Percentiles rank a stretch among this genome's conserved stretches.
phyloP scores from a whole-genome alignment of 2,113 vertebrate species.

The Forbesichthys papilliferus region DNA sequence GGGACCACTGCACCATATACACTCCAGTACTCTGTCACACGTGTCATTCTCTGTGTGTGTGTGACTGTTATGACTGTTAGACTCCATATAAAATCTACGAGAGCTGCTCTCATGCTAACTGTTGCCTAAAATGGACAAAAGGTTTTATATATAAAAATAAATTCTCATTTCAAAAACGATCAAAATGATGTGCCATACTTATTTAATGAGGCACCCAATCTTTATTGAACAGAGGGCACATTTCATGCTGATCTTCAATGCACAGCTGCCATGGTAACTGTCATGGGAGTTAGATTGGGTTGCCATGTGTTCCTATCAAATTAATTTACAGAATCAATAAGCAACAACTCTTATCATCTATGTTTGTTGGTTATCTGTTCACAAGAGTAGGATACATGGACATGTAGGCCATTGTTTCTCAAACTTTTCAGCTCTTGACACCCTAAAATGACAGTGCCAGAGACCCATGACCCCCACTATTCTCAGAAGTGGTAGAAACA shows the following conservation, averaged over 20 bases:
- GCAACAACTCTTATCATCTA: neutral
- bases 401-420: neutral
- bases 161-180: slow-evolving; percentile 59
- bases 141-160: slow-evolving; percentile 76
- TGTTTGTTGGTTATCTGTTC: neutral
- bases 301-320: too few relatives aligned
- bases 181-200: neutral
- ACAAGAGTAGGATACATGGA: neutral
- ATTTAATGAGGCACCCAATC: neutral
- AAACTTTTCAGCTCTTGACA: too few relatives aligned
- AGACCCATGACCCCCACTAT: too few relatives aligned
- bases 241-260: neutral
- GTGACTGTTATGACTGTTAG: slow-evolving; percentile 51
- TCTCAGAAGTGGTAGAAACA: too few relatives aligned
- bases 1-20: slow-evolving; percentile 65
- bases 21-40: slow-evolving; percentile 60
- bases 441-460: too few relatives aligned
- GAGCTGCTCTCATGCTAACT: slow-evolving; percentile 71
- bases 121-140: slow-evolving; percentile 73
- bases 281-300: too few relatives aligned
- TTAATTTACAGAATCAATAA: neutral
- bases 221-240: neutral
- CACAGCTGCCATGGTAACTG: too few relatives aligned
- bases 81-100: slow-evolving; percentile 65
- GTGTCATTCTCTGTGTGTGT: slow-evolving; percentile 48